phyloP scores from a whole-genome alignment of 2,113 vertebrate species.

The Abramis brama region DNA sequence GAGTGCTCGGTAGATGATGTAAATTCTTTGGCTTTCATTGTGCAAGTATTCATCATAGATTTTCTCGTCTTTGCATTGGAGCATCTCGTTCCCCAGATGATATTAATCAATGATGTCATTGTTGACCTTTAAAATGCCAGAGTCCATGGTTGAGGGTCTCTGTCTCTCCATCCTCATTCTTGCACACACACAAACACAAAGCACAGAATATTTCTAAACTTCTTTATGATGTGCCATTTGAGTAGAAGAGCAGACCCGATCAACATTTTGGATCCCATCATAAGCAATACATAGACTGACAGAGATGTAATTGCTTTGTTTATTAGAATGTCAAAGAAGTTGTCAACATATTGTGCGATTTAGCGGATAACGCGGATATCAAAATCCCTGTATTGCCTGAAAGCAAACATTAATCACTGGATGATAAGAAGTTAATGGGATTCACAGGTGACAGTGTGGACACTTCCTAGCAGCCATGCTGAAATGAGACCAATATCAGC shows the following conservation, averaged over 20 bases:
- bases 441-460: constrained; percentile 38
- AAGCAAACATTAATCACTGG: constrained; percentile 37
- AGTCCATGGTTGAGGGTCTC: constrained; percentile 1
- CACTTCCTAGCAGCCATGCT: constrained; percentile 18
- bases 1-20: constrained; percentile 17
- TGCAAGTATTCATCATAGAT: constrained; percentile 21
- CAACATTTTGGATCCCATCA: constrained; percentile 13
- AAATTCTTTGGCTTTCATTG: constrained; percentile 16
- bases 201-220: constrained; percentile 13
- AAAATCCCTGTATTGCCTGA: constrained; percentile 28
- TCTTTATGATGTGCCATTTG: constrained; percentile 13
- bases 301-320: constrained; percentile 45
- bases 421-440: constrained; percentile 43
- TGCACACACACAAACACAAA: constrained; percentile 1
- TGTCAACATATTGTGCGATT: constrained; percentile 33
- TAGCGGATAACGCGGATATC: constrained; percentile 22
- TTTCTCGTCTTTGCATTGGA: neutral
- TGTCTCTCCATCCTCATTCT: constrained; percentile 21
- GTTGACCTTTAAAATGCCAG: constrained; percentile 46
- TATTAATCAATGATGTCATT: constrained; percentile 34
- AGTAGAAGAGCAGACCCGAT: neutral
- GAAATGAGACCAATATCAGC: constrained; percentile 28
- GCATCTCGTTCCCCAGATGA: constrained; percentile 3
- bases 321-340: constrained; percentile 31
- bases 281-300: constrained; percentile 8